Conservation (phyloP, 2,888 invertebrate genomes). For the Sycophila texana region DNA sequence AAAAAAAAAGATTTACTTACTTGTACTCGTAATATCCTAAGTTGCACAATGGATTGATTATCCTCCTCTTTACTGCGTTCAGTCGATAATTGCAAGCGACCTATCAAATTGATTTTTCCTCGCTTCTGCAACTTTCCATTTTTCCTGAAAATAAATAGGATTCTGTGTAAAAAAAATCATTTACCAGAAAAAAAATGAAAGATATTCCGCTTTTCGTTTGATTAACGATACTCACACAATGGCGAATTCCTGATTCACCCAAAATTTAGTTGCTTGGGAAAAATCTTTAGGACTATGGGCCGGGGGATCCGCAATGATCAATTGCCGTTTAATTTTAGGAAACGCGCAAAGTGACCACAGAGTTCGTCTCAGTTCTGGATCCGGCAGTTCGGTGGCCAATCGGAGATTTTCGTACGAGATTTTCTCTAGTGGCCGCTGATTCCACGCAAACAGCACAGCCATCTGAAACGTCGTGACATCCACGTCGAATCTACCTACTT, state of each 20-base stretch:
- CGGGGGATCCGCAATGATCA: slow-evolving; percentile 87
- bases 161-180: too few relatives aligned
- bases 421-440: slow-evolving; percentile 94
- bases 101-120: slow-evolving; percentile 97
- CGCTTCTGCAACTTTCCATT: slow-evolving; percentile 95
- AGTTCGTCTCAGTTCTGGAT: slow-evolving; percentile 95
- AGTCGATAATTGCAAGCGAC: slow-evolving; percentile 94
- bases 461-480: slow-evolving; percentile 99
- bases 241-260: slow-evolving; percentile 98
- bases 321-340: slow-evolving; percentile 96
- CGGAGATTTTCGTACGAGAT: slow-evolving; percentile 97
- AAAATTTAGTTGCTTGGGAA: slow-evolving; percentile 93
- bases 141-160: slow-evolving; percentile 80
- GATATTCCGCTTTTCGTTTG: too few relatives aligned
- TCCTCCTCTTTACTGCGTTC: slow-evolving; percentile 97
- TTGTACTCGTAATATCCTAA: slow-evolving; percentile 92
- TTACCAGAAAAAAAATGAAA: background rate
- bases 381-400: slow-evolving; percentile 96
- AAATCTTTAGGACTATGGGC: slow-evolving; percentile 96
- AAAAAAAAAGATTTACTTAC: slow-evolving; percentile 68
- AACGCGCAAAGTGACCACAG: slow-evolving; percentile 97
- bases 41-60: slow-evolving; percentile 98
- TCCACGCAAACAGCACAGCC: slow-evolving; percentile 99
- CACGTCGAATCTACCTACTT: slow-evolving; percentile 94
- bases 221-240: slow-evolving; percentile 78